Evolutionary conservation across 2,888 invertebrate species (phyloP), one percentile per base, ranked within the genome.

Genomic region (Tipula lateralis): DNA sequence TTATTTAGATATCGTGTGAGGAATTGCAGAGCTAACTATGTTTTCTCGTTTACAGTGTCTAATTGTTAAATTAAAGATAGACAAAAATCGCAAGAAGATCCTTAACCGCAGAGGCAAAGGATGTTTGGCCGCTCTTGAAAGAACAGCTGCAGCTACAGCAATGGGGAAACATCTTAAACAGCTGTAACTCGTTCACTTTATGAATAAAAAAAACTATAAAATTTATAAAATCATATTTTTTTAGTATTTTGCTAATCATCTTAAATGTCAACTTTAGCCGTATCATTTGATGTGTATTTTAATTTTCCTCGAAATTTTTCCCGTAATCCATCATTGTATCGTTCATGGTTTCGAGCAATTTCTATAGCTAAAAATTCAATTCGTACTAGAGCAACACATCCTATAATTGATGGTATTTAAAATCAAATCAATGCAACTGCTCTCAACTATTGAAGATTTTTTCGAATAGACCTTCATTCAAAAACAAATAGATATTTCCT

Each of bases 11-110:
- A 12, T 19, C 84, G n/a, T n/a, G n/a, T 66, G 36, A 36, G 2
- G 36, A n/a, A 30, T 12, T 81, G n/a, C 13, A 82, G 2, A 29
- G 7, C 7, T 44, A n/a, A 39, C n/a, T 66, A 29, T 82, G 83
- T 66, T 84, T 85, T 86, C 9, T 91, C 3, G 16, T 0, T 44
- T 44, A 36, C 36, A 98, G 97, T 97, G 97, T 87, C 96, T 98
- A 84, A 97, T 99, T 89, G 98, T 98, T 84, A 99, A 99, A 91
- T 92, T 99, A 91, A 99, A 99, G 92, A 96, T 99, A 94, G 99
- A 99, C 91, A 99, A 98, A 91, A 99, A 99, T 91, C 95, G 99
- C 87, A 99, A 99, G 91, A 94, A 95, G 87, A 98, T 99, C 89
- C 93, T 99, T 86, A 99, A 99, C 91, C 94, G 99, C 88, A 95